A percentile compares a stretch with the other conserved stretches of the same genome.
Evolutionary conservation across 2,797 vertebrate species (phyloP).

Genomic region (Falco peregrinus): DNA sequence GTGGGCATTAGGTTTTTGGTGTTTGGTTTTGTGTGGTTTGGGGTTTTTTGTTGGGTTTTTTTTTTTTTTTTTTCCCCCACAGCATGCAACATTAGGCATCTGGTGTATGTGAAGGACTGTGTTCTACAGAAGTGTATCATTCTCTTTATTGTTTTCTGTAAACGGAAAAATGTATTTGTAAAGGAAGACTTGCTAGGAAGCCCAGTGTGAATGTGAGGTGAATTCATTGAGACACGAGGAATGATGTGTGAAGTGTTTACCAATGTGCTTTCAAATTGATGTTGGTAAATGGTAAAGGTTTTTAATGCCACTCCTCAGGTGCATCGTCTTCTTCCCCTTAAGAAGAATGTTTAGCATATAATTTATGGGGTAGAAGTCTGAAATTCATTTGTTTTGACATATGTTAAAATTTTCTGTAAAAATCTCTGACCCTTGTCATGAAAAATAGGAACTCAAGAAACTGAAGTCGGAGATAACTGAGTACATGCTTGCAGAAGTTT

Average conservation of each 20-base stretch:
- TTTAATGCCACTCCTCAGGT: background rate
- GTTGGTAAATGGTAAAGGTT: background rate
- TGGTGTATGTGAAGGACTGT: conserved; percentile 14
- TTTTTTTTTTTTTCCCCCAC: background rate
- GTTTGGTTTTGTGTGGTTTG: too few relatives aligned
- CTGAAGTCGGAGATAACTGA: background rate
- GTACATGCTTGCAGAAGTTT: background rate
- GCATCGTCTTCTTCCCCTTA: background rate
- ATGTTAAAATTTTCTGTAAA: background rate
- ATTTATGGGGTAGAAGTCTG: background rate
- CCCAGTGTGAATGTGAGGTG: conserved; percentile 1
- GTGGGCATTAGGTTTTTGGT: background rate
- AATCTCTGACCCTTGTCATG: background rate
- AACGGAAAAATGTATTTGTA: conserved; percentile 19
- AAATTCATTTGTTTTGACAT: background rate
- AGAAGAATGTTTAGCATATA: background rate
- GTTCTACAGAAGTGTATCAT: conserved; percentile 43
- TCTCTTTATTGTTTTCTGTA: conserved; percentile 38
- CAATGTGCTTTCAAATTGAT: background rate
- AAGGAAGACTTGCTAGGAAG: conserved; percentile 23
- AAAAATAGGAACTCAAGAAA: background rate
- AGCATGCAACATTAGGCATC: conserved; percentile 14
- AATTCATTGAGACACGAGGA: background rate
- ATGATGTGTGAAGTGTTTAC: background rate
- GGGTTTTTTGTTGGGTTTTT: background rate